Conservation (phyloP, 2,888 invertebrate genomes). For the Diabrotica balteata region DNA sequence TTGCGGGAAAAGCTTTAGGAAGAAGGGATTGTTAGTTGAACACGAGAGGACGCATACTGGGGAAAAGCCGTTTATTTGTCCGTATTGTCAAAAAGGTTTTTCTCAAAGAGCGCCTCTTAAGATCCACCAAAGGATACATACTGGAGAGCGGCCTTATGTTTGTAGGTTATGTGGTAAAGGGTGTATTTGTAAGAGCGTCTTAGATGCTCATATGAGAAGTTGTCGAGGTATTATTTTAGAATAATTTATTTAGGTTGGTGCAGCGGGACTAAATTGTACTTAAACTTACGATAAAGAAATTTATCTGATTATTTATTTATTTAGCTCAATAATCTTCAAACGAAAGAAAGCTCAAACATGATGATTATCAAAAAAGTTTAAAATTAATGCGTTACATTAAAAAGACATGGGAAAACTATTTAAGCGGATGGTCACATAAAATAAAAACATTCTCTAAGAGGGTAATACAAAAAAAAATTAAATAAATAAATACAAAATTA, state of each 20-base stretch:
- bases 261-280: too few species aligned
- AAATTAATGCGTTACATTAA: too few species aligned
- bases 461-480: too few species aligned
- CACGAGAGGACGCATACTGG: constrained; percentile 54
- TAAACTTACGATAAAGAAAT: too few species aligned
- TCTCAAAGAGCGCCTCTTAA: constrained; percentile 54
- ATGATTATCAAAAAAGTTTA: too few species aligned
- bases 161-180: constrained; percentile 46
- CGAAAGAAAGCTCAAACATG: too few species aligned
- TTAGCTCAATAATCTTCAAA: not conserved
- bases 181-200: constrained; percentile 44
- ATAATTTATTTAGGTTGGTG: constrained; percentile 2
- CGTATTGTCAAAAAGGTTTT: constrained; percentile 64
- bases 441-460: too few species aligned
- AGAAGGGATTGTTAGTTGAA: constrained; percentile 47
- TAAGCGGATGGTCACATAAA: too few species aligned
- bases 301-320: not conserved
- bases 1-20: constrained; percentile 64
- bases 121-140: constrained; percentile 52
- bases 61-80: constrained; percentile 54
- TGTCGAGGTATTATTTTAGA: constrained; percentile 40
- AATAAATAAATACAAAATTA: too few species aligned
- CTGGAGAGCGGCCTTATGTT: constrained; percentile 51
- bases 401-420: too few species aligned
- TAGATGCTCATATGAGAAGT: constrained; percentile 43